Percentiles rank a stretch among this genome's conserved stretches.
Conservation (phyloP, 1,140 invertebrate genomes). For the Chironomus tepperi region DNA sequence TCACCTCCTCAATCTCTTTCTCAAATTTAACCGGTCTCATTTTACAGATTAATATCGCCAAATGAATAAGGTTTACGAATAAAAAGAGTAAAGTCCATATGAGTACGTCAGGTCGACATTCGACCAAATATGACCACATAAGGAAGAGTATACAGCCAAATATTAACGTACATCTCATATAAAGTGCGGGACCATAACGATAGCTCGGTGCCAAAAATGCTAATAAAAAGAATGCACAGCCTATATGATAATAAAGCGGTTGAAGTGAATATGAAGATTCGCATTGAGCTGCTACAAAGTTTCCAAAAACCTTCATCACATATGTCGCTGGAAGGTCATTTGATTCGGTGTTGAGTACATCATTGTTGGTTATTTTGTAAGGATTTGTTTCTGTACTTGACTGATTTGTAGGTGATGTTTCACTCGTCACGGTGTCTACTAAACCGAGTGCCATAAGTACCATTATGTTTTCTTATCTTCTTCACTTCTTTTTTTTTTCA, state of each 20-base stretch:
- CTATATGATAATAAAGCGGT: slow-evolving; percentile 73
- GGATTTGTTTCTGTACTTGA: neutral
- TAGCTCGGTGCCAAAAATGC: slow-evolving; percentile 72
- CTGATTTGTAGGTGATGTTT: neutral
- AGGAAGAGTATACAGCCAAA: slow-evolving; percentile 68
- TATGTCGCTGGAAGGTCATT: neutral
- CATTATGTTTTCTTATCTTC: neutral
- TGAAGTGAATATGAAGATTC: slow-evolving; percentile 39
- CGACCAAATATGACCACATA: slow-evolving; percentile 73
- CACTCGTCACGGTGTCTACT: neutral
- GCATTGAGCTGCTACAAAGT: neutral
- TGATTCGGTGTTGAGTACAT: neutral
- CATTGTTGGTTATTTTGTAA: neutral
- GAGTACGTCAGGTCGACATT: slow-evolving; percentile 76
- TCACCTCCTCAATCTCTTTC: slow-evolving; percentile 75
- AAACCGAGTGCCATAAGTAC: neutral
- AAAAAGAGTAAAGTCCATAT: slow-evolving; percentile 80
- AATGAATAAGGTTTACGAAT: slow-evolving; percentile 72
- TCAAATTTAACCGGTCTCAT: slow-evolving; percentile 75
- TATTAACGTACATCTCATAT: slow-evolving; percentile 64
- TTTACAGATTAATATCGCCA: slow-evolving; percentile 68
- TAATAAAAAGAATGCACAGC: slow-evolving; percentile 70
- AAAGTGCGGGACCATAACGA: slow-evolving; percentile 56
- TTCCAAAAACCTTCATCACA: neutral
- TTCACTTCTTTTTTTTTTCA: neutral